Conservation (phyloP, 1,140 invertebrate genomes). For the Scaptomyza graminum region DNA sequence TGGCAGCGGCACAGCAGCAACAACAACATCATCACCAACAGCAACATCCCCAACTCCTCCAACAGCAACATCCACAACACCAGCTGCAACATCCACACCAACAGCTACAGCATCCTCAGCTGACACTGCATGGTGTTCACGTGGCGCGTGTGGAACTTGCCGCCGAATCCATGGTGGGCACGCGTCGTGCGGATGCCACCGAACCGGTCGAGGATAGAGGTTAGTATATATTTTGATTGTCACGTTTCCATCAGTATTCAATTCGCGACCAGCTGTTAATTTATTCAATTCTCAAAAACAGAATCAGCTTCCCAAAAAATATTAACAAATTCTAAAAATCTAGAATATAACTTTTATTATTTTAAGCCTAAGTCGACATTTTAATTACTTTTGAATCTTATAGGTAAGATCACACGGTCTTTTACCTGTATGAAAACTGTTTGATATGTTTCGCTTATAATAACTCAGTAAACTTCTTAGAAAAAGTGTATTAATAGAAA, state of each 20-base stretch:
- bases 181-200: slow-evolving; percentile 67
- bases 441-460: no score
- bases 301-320: slow-evolving; percentile 46
- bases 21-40: slow-evolving; percentile 55
- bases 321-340: slow-evolving; percentile 18
- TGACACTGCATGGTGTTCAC: slow-evolving; percentile 58
- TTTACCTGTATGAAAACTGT: no score
- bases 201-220: slow-evolving; percentile 78
- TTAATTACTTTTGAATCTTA: no score
- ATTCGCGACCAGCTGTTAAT: slow-evolving; percentile 45
- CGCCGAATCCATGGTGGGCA: slow-evolving; percentile 46
- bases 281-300: slow-evolving; percentile 42
- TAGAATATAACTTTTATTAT: no score
- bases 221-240: slow-evolving; percentile 67
- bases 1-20: slow-evolving; percentile 63
- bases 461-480: no score
- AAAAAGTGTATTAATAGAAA: no score
- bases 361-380: no score
- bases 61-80: slow-evolving; percentile 35
- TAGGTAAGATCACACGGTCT: no score
- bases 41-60: slow-evolving; percentile 4
- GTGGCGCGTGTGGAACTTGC: slow-evolving; percentile 47
- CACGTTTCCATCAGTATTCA: slow-evolving; percentile 53
- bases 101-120: slow-evolving; percentile 41
- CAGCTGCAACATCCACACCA: slow-evolving; percentile 45